A percentile compares a stretch with the other conserved stretches of the same genome.
phyloP scores from a whole-genome alignment of 2,797 vertebrate genomes.

The Crypturellus tataupa region DNA sequence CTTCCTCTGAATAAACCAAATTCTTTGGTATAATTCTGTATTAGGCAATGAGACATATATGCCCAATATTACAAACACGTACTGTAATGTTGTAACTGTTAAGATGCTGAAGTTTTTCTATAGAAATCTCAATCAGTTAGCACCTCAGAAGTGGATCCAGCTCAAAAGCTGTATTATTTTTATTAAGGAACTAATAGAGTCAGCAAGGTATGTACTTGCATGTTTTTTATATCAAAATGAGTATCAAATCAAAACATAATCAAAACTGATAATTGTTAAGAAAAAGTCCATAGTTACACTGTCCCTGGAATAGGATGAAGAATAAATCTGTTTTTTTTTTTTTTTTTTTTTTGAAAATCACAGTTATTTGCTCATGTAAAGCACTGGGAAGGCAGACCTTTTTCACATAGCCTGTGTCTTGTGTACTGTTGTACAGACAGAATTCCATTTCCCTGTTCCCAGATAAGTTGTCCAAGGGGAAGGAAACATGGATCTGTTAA shows the following conservation, averaged over 20 bases:
- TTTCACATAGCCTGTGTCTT: not conserved
- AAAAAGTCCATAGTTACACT: not conserved
- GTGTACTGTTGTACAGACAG: not conserved
- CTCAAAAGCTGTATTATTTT: not conserved
- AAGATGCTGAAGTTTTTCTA: not conserved
- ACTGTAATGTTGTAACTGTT: not conserved
- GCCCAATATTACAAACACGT: not conserved
- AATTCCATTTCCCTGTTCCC: not conserved
- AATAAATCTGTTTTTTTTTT: not conserved
- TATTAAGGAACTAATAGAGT: not conserved
- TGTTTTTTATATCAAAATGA: not conserved
- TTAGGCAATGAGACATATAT: fast-evolving
- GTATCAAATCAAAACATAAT: too few species aligned
- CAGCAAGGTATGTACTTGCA: not conserved
- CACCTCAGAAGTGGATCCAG: not conserved
- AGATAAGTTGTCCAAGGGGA: not conserved
- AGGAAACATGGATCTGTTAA: not conserved
- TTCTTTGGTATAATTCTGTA: not conserved
- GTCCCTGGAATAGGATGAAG: not conserved
- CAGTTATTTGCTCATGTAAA: not conserved
- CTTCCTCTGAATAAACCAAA: not conserved
- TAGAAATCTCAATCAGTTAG: not conserved
- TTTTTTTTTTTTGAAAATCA: not conserved
- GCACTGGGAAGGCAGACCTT: not conserved
- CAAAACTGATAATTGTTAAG: not conserved